Evolutionary conservation across 2,888 invertebrate genomes (phyloP), one percentile per base, ranked within the genome.

Genomic region (Abrostola triplasia): DNA sequence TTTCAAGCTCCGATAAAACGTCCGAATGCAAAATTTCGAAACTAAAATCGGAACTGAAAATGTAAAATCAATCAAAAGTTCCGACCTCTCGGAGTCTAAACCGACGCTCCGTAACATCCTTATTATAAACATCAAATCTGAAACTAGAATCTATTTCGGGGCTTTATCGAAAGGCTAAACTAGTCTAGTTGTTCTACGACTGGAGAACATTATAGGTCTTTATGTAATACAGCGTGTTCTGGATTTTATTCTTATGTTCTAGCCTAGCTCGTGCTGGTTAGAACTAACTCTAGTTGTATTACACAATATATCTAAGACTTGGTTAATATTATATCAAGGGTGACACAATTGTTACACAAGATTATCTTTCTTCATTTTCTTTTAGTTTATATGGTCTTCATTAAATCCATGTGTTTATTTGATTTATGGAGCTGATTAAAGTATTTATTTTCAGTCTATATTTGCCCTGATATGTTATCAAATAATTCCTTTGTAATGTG

Each of bases 251-350:
- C 38, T 35, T 40, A 48, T 42, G 9, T 13, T 49, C 12, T 44
- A 51, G 41, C 44, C 40, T 36, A 53, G 50, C 53, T 59, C 42
- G 54, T 58, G 57, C 49, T 73, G n/a, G 41, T 69, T 54, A 74
- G 70, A 60, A 60, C 64, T 9, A 11, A 60, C 62, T 72, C 67
- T 59, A 62, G 62, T 74, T 64, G 41, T 72, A 67, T 63, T 72
- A 76, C 41, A 44, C 36, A n/a, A 58, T 7, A 13, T 44, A 12
- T 44, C 24, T n/a, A 59, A 60, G 52, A 36, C 54, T 57, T 49
- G 66, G 66, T 66, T 59, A 75, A 56, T 52, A 41, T 65, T 52
- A 41, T 65, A 64, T 63, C 71, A 73, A 75, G 71, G 66, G 49
- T 66, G 66, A 12, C 58, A 41, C 10, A 70, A 75, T 75, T 65